A percentile compares a stretch with the other conserved stretches of the same genome.
Conservation (phyloP, 2,797 vertebrate genomes). For the Silurus lanzhouensis region DNA sequence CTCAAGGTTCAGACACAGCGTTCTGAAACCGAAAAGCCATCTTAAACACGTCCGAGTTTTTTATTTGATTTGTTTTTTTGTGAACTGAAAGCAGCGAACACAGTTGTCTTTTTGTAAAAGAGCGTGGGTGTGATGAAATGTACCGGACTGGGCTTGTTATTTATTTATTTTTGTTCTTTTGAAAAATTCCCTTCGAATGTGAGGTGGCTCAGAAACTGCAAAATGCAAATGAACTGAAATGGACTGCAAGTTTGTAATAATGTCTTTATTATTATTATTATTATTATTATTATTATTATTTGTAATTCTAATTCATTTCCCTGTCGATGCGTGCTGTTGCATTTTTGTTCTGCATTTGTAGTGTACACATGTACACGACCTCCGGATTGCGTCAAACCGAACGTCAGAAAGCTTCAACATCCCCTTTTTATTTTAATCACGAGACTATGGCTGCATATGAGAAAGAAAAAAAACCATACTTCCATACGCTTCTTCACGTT, state of each 20-base stretch:
- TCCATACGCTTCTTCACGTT: not conserved
- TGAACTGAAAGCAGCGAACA: not conserved
- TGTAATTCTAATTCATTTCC: slow-evolving; percentile 6
- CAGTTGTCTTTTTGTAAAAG: not conserved
- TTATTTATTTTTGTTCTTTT: not conserved
- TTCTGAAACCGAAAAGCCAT: slow-evolving; percentile 48
- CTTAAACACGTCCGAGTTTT: not conserved
- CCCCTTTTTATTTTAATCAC: slow-evolving; percentile 5
- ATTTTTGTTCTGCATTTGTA: slow-evolving; percentile 1
- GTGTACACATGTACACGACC: not conserved
- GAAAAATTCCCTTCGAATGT: slow-evolving; percentile 21
- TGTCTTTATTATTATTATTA: slow-evolving; percentile 29
- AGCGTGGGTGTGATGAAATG: not conserved
- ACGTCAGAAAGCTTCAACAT: slow-evolving; percentile 11
- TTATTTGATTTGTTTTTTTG: not conserved
- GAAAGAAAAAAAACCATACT: not conserved
- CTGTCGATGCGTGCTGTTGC: not conserved
- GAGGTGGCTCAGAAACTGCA: not conserved
- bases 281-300: slow-evolving; percentile 21
- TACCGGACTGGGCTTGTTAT: not conserved
- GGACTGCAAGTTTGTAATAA: slow-evolving; percentile 16
- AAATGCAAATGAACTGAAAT: slow-evolving; percentile 19
- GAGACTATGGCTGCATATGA: not conserved
- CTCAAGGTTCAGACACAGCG: slow-evolving; percentile 27
- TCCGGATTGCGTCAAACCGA: not conserved